Conservation (phyloP, 2,888 invertebrate species). For the Ceraclea dissimilis region DNA sequence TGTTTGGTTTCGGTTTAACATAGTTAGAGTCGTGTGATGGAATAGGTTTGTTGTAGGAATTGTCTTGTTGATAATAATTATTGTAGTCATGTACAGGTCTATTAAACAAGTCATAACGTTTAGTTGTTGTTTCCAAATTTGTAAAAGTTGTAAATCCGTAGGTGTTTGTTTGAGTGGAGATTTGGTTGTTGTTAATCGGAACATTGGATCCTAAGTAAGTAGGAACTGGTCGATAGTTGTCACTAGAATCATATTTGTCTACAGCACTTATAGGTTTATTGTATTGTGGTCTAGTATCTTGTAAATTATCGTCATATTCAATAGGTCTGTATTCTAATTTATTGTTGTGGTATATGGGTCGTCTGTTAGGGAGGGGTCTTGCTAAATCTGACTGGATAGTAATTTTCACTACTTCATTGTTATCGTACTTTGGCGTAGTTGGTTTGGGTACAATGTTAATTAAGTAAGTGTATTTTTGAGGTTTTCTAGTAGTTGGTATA, state of each 20-base stretch:
- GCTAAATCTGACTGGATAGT: slow-evolving; percentile 27
- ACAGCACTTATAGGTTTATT: slow-evolving; percentile 2
- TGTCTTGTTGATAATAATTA: slow-evolving; percentile 29
- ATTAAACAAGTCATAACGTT: slow-evolving; percentile 19
- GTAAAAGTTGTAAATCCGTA: slow-evolving; percentile 46
- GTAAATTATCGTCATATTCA: background rate
- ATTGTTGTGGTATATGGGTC: slow-evolving; percentile 14
- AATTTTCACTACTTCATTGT: slow-evolving; percentile 33
- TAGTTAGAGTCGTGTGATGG: slow-evolving; percentile 7
- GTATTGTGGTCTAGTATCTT: slow-evolving; percentile 11
- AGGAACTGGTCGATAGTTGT: slow-evolving; percentile 9
- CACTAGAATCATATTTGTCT: slow-evolving; percentile 15
- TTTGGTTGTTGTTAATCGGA: slow-evolving; percentile 19
- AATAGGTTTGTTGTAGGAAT: slow-evolving; percentile 6
- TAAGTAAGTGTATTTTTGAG: slow-evolving; percentile 45
- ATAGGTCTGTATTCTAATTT: slow-evolving; percentile 22
- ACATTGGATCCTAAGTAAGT: slow-evolving; percentile 14
- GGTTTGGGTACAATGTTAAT: slow-evolving; percentile 49
- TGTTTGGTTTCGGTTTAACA: slow-evolving; percentile 14
- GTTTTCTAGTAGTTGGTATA: slow-evolving; percentile 36
- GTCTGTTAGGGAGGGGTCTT: slow-evolving; percentile 18
- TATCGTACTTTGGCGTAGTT: slow-evolving; percentile 41
- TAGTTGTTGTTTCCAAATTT: slow-evolving; percentile 38
- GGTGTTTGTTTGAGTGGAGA: slow-evolving; percentile 36
- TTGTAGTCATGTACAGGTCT: slow-evolving; percentile 20